phyloP scores from a whole-genome alignment of 30 jellyfish, hydroid and myxozoan species.

The Catostylus mosaicus region DNA sequence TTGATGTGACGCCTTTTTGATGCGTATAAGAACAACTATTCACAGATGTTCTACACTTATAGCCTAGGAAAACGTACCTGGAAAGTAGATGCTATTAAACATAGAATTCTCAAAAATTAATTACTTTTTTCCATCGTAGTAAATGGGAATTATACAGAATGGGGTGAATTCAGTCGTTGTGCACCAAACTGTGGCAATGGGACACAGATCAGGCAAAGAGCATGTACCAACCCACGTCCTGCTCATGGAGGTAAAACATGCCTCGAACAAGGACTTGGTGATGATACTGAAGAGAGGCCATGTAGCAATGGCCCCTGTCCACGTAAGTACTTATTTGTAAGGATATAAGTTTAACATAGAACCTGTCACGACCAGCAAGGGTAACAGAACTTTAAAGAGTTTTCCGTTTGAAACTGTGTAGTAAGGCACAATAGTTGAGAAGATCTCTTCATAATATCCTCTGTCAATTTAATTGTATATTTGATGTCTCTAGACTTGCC shows the following conservation, averaged over 20 bases:
- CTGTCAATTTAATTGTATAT: too few relatives aligned
- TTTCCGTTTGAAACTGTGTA: too few relatives aligned
- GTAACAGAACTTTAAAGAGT: too few relatives aligned
- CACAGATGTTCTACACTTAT: too few relatives aligned
- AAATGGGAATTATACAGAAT: constrained; percentile 75
- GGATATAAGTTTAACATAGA: not conserved
- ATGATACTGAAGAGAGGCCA: constrained; percentile 61
- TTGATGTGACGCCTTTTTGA: too few relatives aligned
- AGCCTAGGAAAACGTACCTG: too few relatives aligned
- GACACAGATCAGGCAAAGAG: constrained; percentile 66
- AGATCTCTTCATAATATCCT: too few relatives aligned
- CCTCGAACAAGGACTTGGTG: constrained; percentile 80
- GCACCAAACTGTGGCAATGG: constrained; percentile 80
- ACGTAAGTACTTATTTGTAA: constrained; percentile 38
- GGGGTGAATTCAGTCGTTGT: constrained; percentile 84
- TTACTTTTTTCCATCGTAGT: constrained; percentile 21
- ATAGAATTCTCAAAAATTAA: too few relatives aligned
- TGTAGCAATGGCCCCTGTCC: constrained; percentile 87
- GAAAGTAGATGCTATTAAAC: too few relatives aligned
- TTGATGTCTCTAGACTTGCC: too few relatives aligned
- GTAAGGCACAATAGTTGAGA: too few relatives aligned
- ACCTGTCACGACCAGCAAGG: not conserved
- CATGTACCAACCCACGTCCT: constrained; percentile 93
- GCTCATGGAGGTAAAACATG: constrained; percentile 83
- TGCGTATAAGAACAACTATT: too few relatives aligned